These are phyloP conservation scores for Morpho deidamia DNA, from an alignment of 2,888 invertebrate species.

Conservation along the genomic window DNA sequence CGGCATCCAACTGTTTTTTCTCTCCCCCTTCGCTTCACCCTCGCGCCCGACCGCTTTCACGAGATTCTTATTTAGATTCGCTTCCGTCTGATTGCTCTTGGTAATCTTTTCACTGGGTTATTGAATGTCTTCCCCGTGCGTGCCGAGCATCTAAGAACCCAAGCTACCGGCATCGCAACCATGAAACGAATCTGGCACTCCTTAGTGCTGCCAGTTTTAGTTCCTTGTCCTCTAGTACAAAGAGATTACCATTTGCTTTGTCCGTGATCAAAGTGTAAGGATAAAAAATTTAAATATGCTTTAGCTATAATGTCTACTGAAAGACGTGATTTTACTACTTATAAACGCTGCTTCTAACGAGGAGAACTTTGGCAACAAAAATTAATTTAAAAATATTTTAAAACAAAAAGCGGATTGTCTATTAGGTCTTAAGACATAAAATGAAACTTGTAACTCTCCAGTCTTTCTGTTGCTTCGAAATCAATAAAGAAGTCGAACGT, in stretches of 20 bases:
- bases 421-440: too few relatives aligned
- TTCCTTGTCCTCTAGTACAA: constrained; percentile 45
- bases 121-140: constrained; percentile 76
- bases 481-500: too few relatives aligned
- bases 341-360: too few relatives aligned
- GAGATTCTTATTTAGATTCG: constrained; percentile 79
- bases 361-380: too few relatives aligned
- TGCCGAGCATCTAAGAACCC: constrained; percentile 55
- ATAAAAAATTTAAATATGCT: too few relatives aligned
- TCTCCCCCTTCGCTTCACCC: constrained; percentile 48
- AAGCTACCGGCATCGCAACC: constrained; percentile 40
- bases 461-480: too few relatives aligned
- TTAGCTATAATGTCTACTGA: too few relatives aligned
- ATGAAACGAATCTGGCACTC: constrained; percentile 49
- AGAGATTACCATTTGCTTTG: constrained; percentile 44
- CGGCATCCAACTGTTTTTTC: constrained; percentile 63
- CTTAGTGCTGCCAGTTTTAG: constrained; percentile 48
- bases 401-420: too few relatives aligned
- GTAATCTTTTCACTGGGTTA: constrained; percentile 78
- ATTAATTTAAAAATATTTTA: too few relatives aligned
- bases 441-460: too few relatives aligned
- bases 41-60: constrained; percentile 66
- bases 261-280: constrained; percentile 13
- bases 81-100: constrained; percentile 78
- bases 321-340: too few relatives aligned